Conservation (phyloP, 2,888 invertebrate genomes). For the Teleogryllus oceanicus region DNA sequence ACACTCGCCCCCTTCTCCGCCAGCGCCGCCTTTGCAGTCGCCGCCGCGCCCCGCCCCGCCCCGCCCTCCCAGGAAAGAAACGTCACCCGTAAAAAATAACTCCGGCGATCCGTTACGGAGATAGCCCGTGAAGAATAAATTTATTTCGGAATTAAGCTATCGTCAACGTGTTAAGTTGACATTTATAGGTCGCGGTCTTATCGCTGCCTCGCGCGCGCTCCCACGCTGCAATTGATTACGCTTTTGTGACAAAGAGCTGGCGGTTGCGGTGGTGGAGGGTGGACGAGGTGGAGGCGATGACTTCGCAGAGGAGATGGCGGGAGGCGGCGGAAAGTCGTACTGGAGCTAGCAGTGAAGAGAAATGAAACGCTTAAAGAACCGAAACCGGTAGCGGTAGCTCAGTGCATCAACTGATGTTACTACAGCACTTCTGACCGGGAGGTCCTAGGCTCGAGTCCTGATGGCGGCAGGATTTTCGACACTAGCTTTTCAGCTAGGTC, state of each 20-base stretch:
- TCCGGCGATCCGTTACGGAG: background rate
- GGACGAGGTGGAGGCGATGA: no score
- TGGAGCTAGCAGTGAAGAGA: no score
- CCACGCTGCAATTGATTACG: background rate
- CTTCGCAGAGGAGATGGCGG: no score
- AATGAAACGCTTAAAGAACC: no score
- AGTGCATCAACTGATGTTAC: no score
- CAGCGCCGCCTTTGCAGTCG: background rate
- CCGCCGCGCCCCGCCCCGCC: background rate
- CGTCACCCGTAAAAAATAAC: background rate
- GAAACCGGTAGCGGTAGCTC: no score
- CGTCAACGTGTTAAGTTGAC: constrained; percentile 6
- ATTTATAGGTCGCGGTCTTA: background rate
- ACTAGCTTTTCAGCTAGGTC: no score
- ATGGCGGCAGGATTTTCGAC: no score
- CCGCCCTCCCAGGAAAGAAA: background rate
- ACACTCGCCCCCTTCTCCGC: background rate
- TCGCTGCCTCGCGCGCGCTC: background rate
- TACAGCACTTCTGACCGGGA: no score
- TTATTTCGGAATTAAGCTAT: constrained; percentile 1
- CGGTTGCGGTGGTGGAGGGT: no score
- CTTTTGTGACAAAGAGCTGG: background rate
- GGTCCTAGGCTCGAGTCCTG: no score
- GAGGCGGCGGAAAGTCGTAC: no score
- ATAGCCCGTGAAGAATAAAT: background rate